A percentile compares a stretch with the other conserved stretches of the same genome.
Evolutionary conservation across 1,140 invertebrate genomes (phyloP).

Genomic region (Metopolophium dirhodum): DNA sequence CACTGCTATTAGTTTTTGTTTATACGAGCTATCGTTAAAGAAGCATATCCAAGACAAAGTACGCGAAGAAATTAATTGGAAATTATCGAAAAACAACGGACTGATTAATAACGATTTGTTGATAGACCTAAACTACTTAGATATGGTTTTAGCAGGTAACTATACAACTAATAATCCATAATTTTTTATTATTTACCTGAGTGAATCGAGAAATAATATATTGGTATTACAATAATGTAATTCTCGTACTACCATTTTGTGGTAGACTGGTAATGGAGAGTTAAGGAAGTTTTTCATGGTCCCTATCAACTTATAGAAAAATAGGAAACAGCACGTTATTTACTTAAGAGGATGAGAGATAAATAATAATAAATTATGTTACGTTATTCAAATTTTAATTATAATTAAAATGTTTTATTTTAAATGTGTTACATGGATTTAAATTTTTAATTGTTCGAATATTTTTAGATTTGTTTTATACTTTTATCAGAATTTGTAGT

Average conservation of each 20-base stretch:
- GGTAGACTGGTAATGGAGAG: not conserved
- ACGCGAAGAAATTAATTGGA: slow-evolving; percentile 56
- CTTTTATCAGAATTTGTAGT: not conserved
- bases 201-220: not conserved
- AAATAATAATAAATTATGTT: not conserved
- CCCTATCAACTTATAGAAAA: not conserved
- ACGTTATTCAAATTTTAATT: not conserved
- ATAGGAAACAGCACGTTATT: not conserved
- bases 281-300: not conserved
- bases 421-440: not conserved
- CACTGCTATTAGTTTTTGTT: slow-evolving; percentile 57
- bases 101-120: slow-evolving; percentile 66
- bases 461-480: not conserved
- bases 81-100: slow-evolving; percentile 62
- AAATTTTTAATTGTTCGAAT: not conserved
- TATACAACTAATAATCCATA: not conserved
- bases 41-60: slow-evolving; percentile 59
- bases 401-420: not conserved
- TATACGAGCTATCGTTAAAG: slow-evolving; percentile 59
- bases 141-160: slow-evolving; percentile 64
- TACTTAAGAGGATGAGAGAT: not conserved
- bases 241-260: not conserved
- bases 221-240: not conserved
- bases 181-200: not conserved
- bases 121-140: slow-evolving; percentile 66